A percentile compares a stretch with the other conserved stretches of the same genome.
Evolutionary conservation across 1,140 invertebrate genomes (phyloP).

Genomic region (Drosophila miranda): DNA sequence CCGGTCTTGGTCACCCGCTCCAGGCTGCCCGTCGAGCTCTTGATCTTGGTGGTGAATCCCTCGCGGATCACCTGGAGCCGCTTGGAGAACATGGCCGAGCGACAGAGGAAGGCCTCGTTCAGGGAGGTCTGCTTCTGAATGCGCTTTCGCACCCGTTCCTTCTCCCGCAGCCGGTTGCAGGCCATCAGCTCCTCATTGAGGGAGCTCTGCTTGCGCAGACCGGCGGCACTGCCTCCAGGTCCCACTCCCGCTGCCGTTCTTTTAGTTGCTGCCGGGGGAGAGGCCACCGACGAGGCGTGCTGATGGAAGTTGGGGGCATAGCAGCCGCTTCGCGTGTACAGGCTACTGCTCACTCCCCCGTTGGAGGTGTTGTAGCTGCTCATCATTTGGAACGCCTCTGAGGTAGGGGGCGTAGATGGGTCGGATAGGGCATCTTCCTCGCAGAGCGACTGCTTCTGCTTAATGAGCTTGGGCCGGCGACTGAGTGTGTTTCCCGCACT

Average conservation of each 20-base stretch:
- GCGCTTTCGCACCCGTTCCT: conserved; percentile 91
- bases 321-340: conserved; percentile 60
- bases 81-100: conserved; percentile 87
- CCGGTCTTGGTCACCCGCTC: conserved; percentile 90
- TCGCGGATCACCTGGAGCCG: conserved; percentile 92
- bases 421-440: conserved; percentile 83
- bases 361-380: conserved; percentile 63
- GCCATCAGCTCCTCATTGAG: conserved; percentile 95
- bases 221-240: conserved; percentile 3
- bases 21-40: conserved; percentile 90
- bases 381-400: conserved; percentile 60
- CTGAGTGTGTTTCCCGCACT: conserved; percentile 61
- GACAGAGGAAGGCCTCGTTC: conserved; percentile 93
- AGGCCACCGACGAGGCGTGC: conserved; percentile 21
- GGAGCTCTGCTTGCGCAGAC: conserved; percentile 91
- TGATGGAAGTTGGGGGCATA: conserved; percentile 45
- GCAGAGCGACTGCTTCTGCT: conserved; percentile 90
- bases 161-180: conserved; percentile 90
- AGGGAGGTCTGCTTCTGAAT: conserved; percentile 94
- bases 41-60: conserved; percentile 90
- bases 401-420: conserved; percentile 5
- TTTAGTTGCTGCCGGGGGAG: not conserved
- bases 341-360: conserved; percentile 59
- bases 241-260: not conserved
- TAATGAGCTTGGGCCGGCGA: conserved; percentile 86